phyloP scores from a whole-genome alignment of 2,888 invertebrate genomes.

The Drosophila subsilvestris region DNA sequence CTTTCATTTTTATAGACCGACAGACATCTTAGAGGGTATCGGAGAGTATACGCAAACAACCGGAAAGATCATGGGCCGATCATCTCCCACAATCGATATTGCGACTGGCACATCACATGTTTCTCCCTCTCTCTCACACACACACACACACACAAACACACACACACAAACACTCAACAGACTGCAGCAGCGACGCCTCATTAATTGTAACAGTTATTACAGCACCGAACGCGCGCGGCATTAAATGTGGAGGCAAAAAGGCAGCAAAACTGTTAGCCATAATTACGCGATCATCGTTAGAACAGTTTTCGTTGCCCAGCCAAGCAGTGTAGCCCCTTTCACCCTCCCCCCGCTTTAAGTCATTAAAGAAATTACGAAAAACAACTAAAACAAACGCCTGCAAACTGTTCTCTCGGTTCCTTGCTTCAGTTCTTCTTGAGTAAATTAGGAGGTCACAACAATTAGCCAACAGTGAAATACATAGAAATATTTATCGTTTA shows the following conservation, averaged over 20 bases:
- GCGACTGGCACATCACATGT: background rate
- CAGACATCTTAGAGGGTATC: constrained; percentile 21
- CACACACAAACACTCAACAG: background rate
- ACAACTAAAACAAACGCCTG: constrained; percentile 20
- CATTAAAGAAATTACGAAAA: constrained; percentile 28
- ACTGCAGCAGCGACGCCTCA: constrained; percentile 51
- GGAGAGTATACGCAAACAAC: background rate
- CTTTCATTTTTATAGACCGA: constrained; percentile 47
- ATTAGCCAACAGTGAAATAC: constrained; percentile 81
- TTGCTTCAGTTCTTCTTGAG: constrained; percentile 76
- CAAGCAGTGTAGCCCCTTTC: constrained; percentile 45
- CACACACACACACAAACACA: background rate
- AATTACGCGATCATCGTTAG: constrained; percentile 74
- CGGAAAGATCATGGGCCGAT: background rate
- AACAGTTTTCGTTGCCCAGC: constrained; percentile 70
- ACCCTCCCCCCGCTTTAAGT: constrained; percentile 37
- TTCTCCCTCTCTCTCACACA: background rate
- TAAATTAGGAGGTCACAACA: constrained; percentile 83
- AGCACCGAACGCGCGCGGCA: constrained; percentile 40
- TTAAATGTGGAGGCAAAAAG: constrained; percentile 24
- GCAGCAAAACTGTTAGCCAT: constrained; percentile 62
- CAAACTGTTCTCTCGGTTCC: constrained; percentile 26
- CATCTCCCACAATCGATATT: background rate
- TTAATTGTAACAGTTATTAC: constrained; percentile 76
- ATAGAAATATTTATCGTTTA: constrained; percentile 75